These are phyloP conservation scores for Dasyurus viverrinus DNA, from an alignment of 2,113 vertebrate species.

Conservation along the genomic window DNA sequence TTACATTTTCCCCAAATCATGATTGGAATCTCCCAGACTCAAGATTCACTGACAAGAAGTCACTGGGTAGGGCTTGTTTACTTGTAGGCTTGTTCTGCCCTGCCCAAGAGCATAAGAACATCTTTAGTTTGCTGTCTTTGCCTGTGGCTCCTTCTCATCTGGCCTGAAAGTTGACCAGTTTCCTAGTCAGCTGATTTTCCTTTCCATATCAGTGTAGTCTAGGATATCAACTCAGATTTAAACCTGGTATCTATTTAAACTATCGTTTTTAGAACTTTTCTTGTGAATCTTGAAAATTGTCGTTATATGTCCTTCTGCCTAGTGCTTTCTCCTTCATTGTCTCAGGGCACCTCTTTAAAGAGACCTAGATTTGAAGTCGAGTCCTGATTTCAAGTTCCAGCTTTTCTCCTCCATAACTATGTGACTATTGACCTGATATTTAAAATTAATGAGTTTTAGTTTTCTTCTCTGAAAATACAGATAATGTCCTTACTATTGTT, in stretches of 20 bases:
- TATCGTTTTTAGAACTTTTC: background rate
- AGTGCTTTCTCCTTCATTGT: background rate
- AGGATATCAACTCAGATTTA: background rate
- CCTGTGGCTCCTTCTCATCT: background rate
- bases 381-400: background rate
- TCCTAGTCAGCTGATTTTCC: background rate
- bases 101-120: background rate
- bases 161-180: background rate
- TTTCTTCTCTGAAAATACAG: background rate
- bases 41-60: background rate
- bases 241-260: background rate
- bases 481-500: background rate
- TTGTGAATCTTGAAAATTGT: background rate
- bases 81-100: background rate
- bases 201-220: background rate
- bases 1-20: conserved; percentile 3
- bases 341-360: background rate
- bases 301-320: background rate
- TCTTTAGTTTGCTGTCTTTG: background rate
- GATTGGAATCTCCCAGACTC: conserved; percentile 2
- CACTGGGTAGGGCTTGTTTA: background rate
- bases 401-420: background rate
- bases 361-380: background rate
- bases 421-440: background rate
- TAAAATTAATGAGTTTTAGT: background rate